phyloP scores from a whole-genome alignment of 2,113 vertebrate species.

The Nestor notabilis region DNA sequence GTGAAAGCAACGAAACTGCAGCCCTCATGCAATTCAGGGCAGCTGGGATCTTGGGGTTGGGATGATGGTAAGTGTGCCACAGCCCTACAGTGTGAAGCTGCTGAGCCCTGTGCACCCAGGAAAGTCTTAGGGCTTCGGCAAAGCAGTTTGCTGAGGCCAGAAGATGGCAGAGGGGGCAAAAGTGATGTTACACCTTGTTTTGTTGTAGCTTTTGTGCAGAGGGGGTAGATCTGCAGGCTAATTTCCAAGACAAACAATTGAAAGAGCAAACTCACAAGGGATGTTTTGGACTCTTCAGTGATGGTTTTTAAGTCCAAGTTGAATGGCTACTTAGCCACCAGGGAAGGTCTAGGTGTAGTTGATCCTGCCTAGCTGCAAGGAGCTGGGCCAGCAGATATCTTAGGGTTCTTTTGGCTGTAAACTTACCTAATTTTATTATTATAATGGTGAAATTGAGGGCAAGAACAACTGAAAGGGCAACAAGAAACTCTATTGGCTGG shows the following conservation, averaged over 20 bases:
- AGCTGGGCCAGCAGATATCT: neutral
- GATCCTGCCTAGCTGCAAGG: neutral
- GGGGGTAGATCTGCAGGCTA: neutral
- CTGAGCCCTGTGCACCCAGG: neutral
- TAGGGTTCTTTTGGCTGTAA: neutral
- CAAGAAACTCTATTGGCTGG: neutral
- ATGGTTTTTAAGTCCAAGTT: neutral
- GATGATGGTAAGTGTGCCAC: neutral
- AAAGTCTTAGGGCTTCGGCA: neutral
- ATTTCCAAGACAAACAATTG: neutral
- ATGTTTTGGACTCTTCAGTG: neutral
- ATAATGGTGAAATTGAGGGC: neutral
- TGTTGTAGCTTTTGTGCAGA: neutral
- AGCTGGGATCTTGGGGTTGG: neutral
- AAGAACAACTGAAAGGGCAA: neutral
- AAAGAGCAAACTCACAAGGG: neutral
- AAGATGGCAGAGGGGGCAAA: neutral
- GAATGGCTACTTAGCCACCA: neutral
- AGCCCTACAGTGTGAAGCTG: neutral
- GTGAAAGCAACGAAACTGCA: neutral
- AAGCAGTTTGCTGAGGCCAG: neutral
- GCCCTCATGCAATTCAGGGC: neutral
- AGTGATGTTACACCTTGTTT: fast-evolving
- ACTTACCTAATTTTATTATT: neutral
- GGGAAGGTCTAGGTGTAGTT: neutral